Evolutionary conservation across 2,888 invertebrate species (phyloP), one percentile per base, ranked within the genome.

Genomic region (Pteria penguin): DNA sequence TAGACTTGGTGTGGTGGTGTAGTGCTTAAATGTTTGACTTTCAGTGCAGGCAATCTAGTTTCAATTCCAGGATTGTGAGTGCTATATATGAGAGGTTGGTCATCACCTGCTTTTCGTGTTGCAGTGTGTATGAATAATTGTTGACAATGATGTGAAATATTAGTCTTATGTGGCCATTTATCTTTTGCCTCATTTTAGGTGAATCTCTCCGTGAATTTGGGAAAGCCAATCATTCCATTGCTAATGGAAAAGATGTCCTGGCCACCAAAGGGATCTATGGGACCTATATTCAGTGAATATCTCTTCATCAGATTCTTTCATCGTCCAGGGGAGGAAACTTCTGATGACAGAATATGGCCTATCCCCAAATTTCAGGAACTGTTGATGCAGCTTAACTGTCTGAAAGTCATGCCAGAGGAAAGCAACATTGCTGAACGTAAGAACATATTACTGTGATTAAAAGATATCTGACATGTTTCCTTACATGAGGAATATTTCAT

Each of bases 221-320:
- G 87, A 45, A 91, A 91, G 69, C 89, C 90, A 2, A 86, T 91
- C 32, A 90, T 91, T 45, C 91, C 91, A 1, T 82, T 91, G 26
- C 80, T 90, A 75, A 86, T 91, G 86, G 91, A 91, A 80, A 87
- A 87, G 72, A 88, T 88, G 85, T 32, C 79, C 11, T 91, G 91
- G 91, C 91, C 91, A 11, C 91, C 91, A 4, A 79, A 82, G 36
- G 91, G 91, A 4, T 84, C 89, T 11, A 91, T 91, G 90, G 91
- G 91, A 14, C 91, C 91, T 5, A 89, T 91, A 22, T 89, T 91
- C 81, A 88, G 90, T 65, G 90, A 91, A 75, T 90, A 89, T 76
- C 80, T 91, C 27, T 91, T 86, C 73, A 87, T 91, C 62, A 77
- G 89, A 31, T 90, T 90, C 80, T 89, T 86, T 79, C 85, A 85